Base-by-base conservation (phyloP, 2,797 vertebrate species). In the Pipistrellus nathusii region DNA sequence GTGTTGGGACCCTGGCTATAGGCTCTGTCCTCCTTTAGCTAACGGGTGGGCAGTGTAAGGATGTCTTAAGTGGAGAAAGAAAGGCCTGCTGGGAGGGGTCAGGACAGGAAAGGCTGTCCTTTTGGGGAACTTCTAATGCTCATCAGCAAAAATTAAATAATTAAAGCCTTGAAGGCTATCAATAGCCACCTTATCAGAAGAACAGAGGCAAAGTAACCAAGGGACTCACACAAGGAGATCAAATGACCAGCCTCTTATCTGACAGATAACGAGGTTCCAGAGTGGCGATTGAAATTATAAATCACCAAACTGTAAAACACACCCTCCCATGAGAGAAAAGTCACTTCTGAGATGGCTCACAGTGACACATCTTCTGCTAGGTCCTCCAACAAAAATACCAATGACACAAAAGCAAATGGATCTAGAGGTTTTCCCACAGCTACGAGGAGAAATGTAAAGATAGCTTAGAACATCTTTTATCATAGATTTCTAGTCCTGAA, bases 151-250 rank as follows among this genome's bases (percentile, higher is more conserved):
- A 86, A 95, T 75, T 80, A 94, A 96, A 95, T 81, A 87, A 90
- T 96, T 95, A 97, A 96, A 12, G 69, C 53, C 76, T 0, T 57
- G 94, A 94, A 96, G 94, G 87, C 41, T 96, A 94, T 83, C 88
- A 86, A 88, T 96, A 96, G 95, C 92, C 12, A 75, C 62, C 92
- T 98, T 97, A 98, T 98, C 98, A 89, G 92, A 97, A 97, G 94
- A 96, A 96, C 95, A 87, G 92, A 78, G 66, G 66, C 62, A 66
- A 68, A 80, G 88, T 66, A 88, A 73, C 55, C 64, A 62, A 82
- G 15, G 38, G 64, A 48, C 59, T 66, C 82, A 66, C n/a, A 41
- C 3, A 32, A 68, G 13, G 23, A 57, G 51, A 85, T 94, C 88
- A 90, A 94, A 87, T 96, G 75, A 89, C 80, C 38, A 80, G 46